Evolutionary conservation across 2,113 vertebrate genomes (phyloP), one percentile per base, ranked within the genome.

Genomic region (Phylloscopus trochiloides): DNA sequence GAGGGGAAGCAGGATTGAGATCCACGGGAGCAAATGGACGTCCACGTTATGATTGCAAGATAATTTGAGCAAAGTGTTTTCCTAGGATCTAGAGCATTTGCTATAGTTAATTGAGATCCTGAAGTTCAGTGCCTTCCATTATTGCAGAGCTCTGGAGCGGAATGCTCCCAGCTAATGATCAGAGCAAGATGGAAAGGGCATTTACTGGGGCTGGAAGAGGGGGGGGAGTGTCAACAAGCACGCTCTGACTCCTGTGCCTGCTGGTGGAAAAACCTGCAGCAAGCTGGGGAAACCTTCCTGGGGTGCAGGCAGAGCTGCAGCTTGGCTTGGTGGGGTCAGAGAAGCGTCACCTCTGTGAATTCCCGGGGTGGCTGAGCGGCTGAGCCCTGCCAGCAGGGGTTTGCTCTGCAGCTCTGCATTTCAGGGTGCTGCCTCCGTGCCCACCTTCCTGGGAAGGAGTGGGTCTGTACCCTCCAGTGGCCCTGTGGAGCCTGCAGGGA

Each of bases 81-180:
- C 71, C 93, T 25, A 47, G 87, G 91, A 95, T 92, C 87, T 42
- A 54, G 92, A 96, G 95, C 91, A 6, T 94, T 97, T 96, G 81
- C 88, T 65, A 1, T 9, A 71, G 86, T 90, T 96, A 96, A 97
- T 96, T 96, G 95, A 96, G 95, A 95, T 90, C 80, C 95, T 2
- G 1, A 54, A 93, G 92, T 94, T 96, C 94, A 91, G 91, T 34
- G 92, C 75, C 92, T 97, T 94, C 72, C 95, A 90, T 94, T 95
- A 95, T 14, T 47, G 94, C 94, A 17, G 58, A 42, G 93, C 95
- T 96, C 94, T 87, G 94, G 91, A 94, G 95, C 55, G 40, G 94
- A 96, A 95, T 92, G 17, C 77, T 92, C 87, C 1, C 5, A 0
- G 86, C 92, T 94, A 75, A 96, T n/a, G 92, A 94, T 88, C 88